Evolutionary conservation across 2,888 invertebrate genomes (phyloP).

Genomic region (Trichopoda pennipes): DNA sequence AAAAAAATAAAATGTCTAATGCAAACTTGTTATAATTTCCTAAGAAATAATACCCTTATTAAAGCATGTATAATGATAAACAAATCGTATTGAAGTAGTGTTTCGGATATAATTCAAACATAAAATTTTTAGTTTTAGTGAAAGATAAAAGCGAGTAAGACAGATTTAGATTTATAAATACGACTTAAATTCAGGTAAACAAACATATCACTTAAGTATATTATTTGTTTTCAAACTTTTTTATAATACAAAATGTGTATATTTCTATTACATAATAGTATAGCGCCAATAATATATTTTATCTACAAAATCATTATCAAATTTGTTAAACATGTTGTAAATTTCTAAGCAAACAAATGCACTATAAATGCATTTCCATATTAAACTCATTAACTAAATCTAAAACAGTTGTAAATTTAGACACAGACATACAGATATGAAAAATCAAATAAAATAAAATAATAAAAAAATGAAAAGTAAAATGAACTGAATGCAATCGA

Average conservation of each 20-base stretch:
- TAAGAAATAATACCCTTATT: too few species aligned
- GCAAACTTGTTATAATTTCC: too few species aligned
- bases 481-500: conserved; percentile 2
- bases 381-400: conserved; percentile 43
- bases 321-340: conserved; percentile 48
- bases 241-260: neutral
- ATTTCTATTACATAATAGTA: neutral
- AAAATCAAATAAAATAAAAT: conserved; percentile 4
- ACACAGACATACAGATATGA: neutral
- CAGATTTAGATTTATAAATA: too few species aligned
- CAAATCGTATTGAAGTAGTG: too few species aligned
- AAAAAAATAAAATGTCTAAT: too few species aligned
- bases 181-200: too few species aligned
- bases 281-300: neutral
- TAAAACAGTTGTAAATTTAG: conserved; percentile 43
- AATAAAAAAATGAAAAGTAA: conserved; percentile 3
- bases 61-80: too few species aligned
- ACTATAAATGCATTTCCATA: conserved; percentile 27
- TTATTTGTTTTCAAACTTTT: too few species aligned
- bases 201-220: too few species aligned
- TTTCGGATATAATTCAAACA: too few species aligned
- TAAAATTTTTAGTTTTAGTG: too few species aligned
- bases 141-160: too few species aligned
- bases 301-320: conserved; percentile 17
- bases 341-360: conserved; percentile 36